These are phyloP conservation scores for Alosa alosa DNA, from an alignment of 2,113 vertebrate species.

Conservation along the genomic window DNA sequence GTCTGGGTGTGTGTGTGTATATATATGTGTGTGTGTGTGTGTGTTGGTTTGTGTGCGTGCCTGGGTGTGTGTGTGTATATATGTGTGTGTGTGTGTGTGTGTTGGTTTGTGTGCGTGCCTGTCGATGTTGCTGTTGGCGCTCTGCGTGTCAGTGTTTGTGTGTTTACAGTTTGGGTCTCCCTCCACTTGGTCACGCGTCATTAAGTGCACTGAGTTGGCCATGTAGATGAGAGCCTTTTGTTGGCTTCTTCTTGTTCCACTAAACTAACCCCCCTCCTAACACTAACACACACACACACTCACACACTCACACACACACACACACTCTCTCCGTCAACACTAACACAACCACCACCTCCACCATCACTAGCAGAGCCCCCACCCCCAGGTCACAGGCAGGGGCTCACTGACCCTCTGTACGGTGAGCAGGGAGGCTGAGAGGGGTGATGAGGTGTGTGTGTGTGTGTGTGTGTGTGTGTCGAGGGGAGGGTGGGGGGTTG, in stretches of 20 bases:
- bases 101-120: too few species aligned
- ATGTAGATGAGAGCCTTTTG: background rate
- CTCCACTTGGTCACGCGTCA: background rate
- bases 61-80: too few species aligned
- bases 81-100: too few species aligned
- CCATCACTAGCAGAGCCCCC: background rate
- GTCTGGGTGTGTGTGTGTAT: background rate
- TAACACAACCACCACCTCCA: background rate
- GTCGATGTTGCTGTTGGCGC: background rate
- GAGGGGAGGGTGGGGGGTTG: conserved; percentile 18
- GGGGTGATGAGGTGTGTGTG: background rate
- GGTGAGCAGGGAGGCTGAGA: background rate
- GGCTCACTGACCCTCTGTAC: too few species aligned
- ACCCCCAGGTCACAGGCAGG: background rate
- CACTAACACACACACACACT: too few species aligned
- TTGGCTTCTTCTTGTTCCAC: background rate
- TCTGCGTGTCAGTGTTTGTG: background rate
- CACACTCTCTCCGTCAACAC: too few species aligned
- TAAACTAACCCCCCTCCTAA: too few species aligned
- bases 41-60: background rate
- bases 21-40: conserved; percentile 20
- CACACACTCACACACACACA: too few species aligned
- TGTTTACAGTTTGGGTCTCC: background rate
- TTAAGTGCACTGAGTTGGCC: background rate
- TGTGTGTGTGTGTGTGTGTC: background rate